Base-by-base conservation (phyloP, 2,113 vertebrate genomes). In the Camelus bactrianus region DNA sequence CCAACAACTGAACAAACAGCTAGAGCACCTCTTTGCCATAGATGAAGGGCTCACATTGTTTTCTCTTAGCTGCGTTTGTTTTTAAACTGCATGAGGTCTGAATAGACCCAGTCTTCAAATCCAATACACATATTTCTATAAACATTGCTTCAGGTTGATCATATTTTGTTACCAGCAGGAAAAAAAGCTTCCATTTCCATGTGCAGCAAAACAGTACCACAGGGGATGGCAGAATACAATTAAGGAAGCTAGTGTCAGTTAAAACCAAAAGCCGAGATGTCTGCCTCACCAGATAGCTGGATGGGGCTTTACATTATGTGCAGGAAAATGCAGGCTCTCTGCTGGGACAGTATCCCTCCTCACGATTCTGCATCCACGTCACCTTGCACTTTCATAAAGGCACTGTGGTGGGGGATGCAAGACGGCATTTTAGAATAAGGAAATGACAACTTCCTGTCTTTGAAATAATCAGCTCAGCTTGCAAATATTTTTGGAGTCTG, bases 111-210 rank as follows among this genome's bases (percentile, higher is more conserved):
- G 2, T 93, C 83, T 96, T 96, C 86, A 95, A 97, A 88, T 96
- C 92, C 87, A 96, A 93, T 95, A 82, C 38, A 93, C 64, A 50
- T 54, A 94, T 97, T 96, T 97, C 70, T 96, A 42, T 95, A 92
- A 96, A 73, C 42, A 58, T 88, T 85, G 73, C 80, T 97, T 88
- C 76, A 70, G 42, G 87, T 95, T 73, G 96, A 95, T 93, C 32
- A 0, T 91, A 97, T 97, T 96, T 97, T 84, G 82, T 81, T 95
- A 88, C 70, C 95, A 97, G 93, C 56, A 81, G 93, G 88, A 65
- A 72, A 94, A 94, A 95, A 91, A 70, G 11, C 79, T 90, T 88
- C 93, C 26, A 50, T 91, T 96, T 97, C 76, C n/a, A 81, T 73
- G 73, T 54, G 64, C 69, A 76, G 35, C 1, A 8, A 83, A 90